phyloP scores from a whole-genome alignment of 2,113 vertebrate species.

The Leucopsar rothschildi region DNA sequence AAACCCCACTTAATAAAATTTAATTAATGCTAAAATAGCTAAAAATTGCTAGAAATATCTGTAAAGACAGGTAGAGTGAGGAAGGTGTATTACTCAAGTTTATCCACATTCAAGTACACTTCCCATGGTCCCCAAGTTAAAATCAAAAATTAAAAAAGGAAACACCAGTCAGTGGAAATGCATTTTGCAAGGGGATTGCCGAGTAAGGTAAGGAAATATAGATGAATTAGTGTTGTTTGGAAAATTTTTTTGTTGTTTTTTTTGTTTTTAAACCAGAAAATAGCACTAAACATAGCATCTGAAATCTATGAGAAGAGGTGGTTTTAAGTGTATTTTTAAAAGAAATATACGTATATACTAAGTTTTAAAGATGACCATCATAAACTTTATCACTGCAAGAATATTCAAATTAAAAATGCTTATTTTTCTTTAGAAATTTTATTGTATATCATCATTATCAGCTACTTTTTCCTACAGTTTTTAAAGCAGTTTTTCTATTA shows the following conservation, averaged over 20 bases:
- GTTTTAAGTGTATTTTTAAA: not conserved
- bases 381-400: not conserved
- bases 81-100: not conserved
- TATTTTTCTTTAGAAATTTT: not conserved
- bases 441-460: not conserved
- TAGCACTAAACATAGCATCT: not conserved
- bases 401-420: not conserved
- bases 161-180: not conserved
- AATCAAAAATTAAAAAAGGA: not conserved
- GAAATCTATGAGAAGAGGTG: not conserved
- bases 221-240: not conserved
- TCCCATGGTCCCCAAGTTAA: not conserved
- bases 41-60: too few species aligned
- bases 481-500: not conserved
- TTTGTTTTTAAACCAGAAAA: not conserved
- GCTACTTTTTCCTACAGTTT: not conserved
- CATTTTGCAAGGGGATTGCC: not conserved
- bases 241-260: not conserved
- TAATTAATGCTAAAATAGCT: not conserved
- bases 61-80: not conserved
- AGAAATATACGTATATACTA: not conserved
- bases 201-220: not conserved
- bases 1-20: not conserved
- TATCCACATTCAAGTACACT: not conserved
- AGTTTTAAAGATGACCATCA: not conserved